Evolutionary conservation across 1,140 invertebrate genomes (phyloP).

Genomic region (Chionoecetes opilio): DNA sequence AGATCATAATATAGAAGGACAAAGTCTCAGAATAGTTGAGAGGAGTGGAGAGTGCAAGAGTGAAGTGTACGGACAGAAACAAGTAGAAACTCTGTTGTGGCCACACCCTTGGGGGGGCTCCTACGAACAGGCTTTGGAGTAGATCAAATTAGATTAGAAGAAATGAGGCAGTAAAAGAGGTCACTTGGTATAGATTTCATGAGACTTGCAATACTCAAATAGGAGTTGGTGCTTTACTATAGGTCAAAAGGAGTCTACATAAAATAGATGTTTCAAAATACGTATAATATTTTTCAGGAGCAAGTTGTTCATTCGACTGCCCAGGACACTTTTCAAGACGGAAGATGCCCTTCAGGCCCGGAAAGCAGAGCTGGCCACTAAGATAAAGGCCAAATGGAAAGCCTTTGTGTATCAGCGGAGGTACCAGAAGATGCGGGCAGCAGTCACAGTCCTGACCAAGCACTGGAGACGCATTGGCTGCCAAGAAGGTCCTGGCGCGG

Average conservation of each 20-base stretch:
- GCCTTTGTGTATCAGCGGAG: conserved; percentile 88
- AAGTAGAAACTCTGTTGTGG: too few species aligned
- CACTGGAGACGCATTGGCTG: conserved; percentile 89
- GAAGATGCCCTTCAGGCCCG: conserved; percentile 94
- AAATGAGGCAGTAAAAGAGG: too few species aligned
- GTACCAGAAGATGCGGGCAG: conserved; percentile 87
- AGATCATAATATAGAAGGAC: too few species aligned
- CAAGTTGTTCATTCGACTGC: conserved; percentile 96
- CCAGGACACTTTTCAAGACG: conserved; percentile 93
- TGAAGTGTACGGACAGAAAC: too few species aligned
- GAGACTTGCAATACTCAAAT: conserved; percentile 81
- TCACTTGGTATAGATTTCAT: too few species aligned
- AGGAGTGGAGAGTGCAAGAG: too few species aligned
- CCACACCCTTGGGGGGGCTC: too few species aligned
- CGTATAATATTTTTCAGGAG: conserved; percentile 87
- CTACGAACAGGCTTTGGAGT: too few species aligned
- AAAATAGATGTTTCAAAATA: background rate
- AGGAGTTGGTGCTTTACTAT: background rate
- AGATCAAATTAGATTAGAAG: too few species aligned
- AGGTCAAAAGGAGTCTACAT: background rate
- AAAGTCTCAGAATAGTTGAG: too few species aligned
- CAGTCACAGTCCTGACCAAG: conserved; percentile 90
- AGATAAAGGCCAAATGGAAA: conserved; percentile 92
- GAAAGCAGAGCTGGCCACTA: conserved; percentile 93
- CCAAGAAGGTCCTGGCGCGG: conserved; percentile 87